phyloP scores from a whole-genome alignment of 2,113 vertebrate genomes.

The Myotis brandtii region DNA sequence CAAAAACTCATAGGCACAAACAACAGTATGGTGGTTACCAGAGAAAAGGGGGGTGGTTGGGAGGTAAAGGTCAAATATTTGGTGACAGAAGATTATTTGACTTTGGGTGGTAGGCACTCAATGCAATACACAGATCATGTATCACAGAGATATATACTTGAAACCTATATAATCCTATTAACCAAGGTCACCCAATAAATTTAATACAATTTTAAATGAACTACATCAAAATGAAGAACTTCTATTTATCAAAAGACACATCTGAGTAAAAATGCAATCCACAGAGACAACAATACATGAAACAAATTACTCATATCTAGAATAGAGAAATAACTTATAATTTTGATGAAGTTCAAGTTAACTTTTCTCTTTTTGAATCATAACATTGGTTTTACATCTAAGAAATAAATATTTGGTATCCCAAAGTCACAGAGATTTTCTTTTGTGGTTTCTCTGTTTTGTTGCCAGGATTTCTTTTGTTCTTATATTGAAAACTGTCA shows the following conservation, averaged over 20 bases:
- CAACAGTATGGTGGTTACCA: not conserved
- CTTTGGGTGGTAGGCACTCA: not conserved
- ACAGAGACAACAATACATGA: not conserved
- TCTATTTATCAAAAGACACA: not conserved
- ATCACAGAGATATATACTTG: not conserved
- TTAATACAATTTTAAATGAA: not conserved
- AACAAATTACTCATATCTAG: not conserved
- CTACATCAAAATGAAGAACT: not conserved
- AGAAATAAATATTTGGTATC: not conserved
- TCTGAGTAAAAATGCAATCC: not conserved
- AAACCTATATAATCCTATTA: not conserved
- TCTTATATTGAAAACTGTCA: not conserved
- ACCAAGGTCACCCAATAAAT: not conserved
- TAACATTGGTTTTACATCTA: not conserved
- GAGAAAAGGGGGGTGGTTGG: not conserved
- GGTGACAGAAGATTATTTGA: not conserved
- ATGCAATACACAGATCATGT: not conserved
- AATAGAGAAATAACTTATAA: not conserved
- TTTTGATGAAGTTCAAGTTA: not conserved
- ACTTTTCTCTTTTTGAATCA: constrained; percentile 6
- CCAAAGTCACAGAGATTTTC: not conserved
- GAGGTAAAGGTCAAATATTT: not conserved
- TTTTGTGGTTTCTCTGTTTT: not conserved
- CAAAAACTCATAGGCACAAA: not conserved
- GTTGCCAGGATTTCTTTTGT: not conserved